Evolutionary conservation across 2,888 invertebrate species (phyloP), one percentile per base, ranked within the genome.

Genomic region (Leptinotarsa peninsularis): DNA sequence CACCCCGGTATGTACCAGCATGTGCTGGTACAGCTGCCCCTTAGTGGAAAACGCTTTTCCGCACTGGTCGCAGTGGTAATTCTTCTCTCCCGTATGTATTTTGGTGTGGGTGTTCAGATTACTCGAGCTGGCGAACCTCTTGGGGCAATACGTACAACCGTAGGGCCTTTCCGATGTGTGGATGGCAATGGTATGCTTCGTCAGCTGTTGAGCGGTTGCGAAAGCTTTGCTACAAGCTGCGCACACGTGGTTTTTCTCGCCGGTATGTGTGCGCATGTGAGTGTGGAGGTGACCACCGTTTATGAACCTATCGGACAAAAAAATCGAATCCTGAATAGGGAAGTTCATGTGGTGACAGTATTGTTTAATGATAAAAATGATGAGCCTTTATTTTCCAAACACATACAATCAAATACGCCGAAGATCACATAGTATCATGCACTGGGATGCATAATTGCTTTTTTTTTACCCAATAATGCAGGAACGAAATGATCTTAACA

Each of bases 41-140:
- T 89, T 89, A 4, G 89, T 89, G 4, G 86, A 87, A 80, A 89
- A 89, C 15, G 87, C 87, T 79, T 88, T 89, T 3, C 85, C 86
- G 76, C 89, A 89, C 75, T 87, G 85, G 79, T 88, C 88, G 78
- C 89, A 89, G 71, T 86, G 86, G 77, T 86, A 89, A 76, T 89
- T 88, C 78, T 89, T 89, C 77, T 88, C 88, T 0, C 89, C 89
- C 0, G 88, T 89, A 75, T 89, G 89, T 54, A 88, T 88, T 81
- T 87, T 86, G 23, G 86, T 84, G 77, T 89, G 89, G 21, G 88
- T 88, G 79, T 86, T 87, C 49, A 89, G 80, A 80, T 89, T 89
- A 76, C 88, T 88, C 1, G 88, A 88, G 81, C 87, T 88, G 14
- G 88, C 88, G 81, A 88, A 89, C 67, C 83, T 79, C 80, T 88